phyloP scores from a whole-genome alignment of 2,113 vertebrate genomes.

The Tragelaphus imberbis region DNA sequence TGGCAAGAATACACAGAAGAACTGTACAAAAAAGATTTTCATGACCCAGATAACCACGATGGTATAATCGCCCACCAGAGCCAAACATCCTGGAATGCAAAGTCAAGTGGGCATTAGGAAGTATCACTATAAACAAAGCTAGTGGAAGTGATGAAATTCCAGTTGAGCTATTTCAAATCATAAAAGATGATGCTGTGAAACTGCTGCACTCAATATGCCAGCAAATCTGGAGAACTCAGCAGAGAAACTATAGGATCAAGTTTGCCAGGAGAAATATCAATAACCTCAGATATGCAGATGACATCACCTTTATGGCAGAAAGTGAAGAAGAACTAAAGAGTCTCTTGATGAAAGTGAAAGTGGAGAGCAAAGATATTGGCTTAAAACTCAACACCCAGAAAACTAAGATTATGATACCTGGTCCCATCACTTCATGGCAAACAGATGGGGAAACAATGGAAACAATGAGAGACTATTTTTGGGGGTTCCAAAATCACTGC shows the following conservation, averaged over 20 bases:
- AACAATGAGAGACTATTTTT: neutral
- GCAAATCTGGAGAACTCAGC: neutral
- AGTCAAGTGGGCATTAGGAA: too few species aligned
- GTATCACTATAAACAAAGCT: neutral
- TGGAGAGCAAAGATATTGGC: neutral
- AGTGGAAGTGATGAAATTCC: neutral
- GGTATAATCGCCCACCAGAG: neutral
- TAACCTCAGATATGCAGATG: neutral
- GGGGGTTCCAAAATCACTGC: neutral
- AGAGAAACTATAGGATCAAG: neutral
- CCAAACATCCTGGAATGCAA: too few species aligned
- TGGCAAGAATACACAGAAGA: neutral
- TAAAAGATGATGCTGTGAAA: neutral
- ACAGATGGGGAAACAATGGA: neutral
- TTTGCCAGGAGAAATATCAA: neutral
- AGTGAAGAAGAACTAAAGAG: neutral
- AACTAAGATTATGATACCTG: neutral
- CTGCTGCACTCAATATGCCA: neutral
- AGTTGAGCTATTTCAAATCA: neutral
- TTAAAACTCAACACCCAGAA: neutral
- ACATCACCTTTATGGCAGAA: neutral
- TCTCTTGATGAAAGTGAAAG: neutral
- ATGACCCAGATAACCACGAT: neutral
- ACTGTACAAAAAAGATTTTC: neutral
- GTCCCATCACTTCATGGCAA: neutral